Percentiles rank a stretch among this genome's conserved stretches.
Conservation (phyloP, 2,888 invertebrate species). For the Pandemis cinnamomeana region DNA sequence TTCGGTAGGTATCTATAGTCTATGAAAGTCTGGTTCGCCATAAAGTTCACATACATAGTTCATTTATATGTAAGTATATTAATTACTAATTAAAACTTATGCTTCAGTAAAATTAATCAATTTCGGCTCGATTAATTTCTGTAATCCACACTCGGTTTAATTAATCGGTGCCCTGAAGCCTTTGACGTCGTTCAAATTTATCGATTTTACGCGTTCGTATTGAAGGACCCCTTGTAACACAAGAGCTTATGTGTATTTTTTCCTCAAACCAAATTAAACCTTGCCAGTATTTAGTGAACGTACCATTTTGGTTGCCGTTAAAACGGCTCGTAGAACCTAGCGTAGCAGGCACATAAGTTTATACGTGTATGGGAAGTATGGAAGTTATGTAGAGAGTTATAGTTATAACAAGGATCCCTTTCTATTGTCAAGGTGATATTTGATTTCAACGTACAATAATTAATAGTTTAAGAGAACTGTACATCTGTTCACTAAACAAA, state of each 20-base stretch:
- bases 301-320: neutral
- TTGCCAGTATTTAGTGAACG: neutral
- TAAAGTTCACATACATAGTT: neutral
- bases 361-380: neutral
- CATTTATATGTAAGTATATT: neutral
- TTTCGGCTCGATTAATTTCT: conserved; percentile 15
- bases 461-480: neutral
- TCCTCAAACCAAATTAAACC: neutral
- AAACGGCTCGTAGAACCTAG: neutral
- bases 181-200: conserved; percentile 24
- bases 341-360: neutral
- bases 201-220: conserved; percentile 5
- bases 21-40: too few species aligned
- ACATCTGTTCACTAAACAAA: neutral
- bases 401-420: neutral
- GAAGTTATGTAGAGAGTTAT: neutral
- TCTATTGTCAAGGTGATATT: conserved; percentile 8
- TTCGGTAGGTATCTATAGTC: too few species aligned
- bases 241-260: neutral
- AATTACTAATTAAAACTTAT: conserved; percentile 1
- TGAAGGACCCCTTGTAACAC: neutral
- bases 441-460: conserved; percentile 2
- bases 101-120: conserved; percentile 18
- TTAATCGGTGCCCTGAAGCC: conserved; percentile 14
- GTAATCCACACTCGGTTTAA: conserved; percentile 17